A percentile compares a stretch with the other conserved stretches of the same genome.
These are phyloP conservation scores for Eurytoma adleriae DNA, from an alignment of 2,888 invertebrate species.

Conservation along the genomic window DNA sequence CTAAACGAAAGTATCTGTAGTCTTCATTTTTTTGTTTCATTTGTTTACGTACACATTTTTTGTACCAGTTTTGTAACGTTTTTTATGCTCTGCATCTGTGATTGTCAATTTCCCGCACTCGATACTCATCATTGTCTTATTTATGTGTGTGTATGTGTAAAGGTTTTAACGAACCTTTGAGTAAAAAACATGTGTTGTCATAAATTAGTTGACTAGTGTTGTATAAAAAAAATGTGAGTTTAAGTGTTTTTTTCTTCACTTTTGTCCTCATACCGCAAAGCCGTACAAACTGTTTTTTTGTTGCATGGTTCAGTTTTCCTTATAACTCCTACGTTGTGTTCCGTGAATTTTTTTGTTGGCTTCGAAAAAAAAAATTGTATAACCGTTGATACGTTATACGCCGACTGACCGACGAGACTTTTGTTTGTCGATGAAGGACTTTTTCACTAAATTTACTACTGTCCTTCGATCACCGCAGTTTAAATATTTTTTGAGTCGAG, in stretches of 20 bases:
- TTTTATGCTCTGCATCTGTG: constrained; percentile 56
- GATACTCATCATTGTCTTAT: constrained; percentile 48
- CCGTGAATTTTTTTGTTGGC: constrained; percentile 82
- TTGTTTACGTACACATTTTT: constrained; percentile 44
- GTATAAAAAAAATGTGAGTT: constrained; percentile 11
- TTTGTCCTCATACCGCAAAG: constrained; percentile 55
- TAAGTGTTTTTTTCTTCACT: constrained; percentile 52
- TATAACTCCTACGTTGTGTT: constrained; percentile 78
- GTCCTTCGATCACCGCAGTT: constrained; percentile 37
- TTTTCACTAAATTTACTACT: constrained; percentile 33
- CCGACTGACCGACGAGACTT: constrained; percentile 50
- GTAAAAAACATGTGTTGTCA: constrained; percentile 44
- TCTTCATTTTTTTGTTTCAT: constrained; percentile 42
- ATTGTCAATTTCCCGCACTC: constrained; percentile 55
- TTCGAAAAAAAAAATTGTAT: constrained; percentile 66
- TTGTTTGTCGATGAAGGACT: constrained; percentile 38
- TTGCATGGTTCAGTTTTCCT: constrained; percentile 76
- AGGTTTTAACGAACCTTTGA: constrained; percentile 27
- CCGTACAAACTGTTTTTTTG: constrained; percentile 63
- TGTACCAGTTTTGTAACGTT: constrained; percentile 41
- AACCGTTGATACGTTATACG: constrained; percentile 14
- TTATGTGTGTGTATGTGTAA: constrained; percentile 47
- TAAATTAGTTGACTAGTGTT: constrained; percentile 46
- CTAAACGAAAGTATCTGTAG: constrained; percentile 32
- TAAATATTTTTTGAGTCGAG: constrained; percentile 35